Conservation (phyloP, 2,113 vertebrate genomes). For the Neotoma lepida region DNA sequence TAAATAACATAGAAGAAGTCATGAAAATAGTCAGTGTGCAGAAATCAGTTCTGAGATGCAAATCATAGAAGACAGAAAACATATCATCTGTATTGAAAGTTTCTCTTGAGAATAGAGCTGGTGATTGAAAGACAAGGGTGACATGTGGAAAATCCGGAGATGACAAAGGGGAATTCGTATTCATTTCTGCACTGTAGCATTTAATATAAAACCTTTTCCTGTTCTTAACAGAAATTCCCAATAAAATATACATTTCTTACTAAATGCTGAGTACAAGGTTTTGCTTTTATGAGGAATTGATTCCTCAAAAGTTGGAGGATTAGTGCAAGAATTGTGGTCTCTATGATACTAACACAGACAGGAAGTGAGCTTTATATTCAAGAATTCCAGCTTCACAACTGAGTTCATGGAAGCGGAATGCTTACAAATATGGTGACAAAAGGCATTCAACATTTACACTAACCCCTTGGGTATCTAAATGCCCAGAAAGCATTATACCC, state of each 20-base stretch:
- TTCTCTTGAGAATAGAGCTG: background rate
- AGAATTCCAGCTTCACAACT: background rate
- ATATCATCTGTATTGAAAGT: background rate
- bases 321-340: background rate
- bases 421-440: background rate
- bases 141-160: background rate
- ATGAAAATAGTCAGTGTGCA: background rate
- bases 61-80: background rate
- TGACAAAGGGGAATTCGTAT: background rate
- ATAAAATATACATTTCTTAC: slow-evolving; percentile 1
- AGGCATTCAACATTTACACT: background rate
- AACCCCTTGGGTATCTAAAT: background rate
- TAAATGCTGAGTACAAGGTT: background rate
- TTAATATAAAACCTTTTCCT: background rate
- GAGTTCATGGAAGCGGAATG: background rate
- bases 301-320: background rate
- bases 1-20: background rate
- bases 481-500: background rate
- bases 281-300: background rate
- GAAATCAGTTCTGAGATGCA: background rate
- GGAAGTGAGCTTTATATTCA: background rate
- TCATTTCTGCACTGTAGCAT: background rate
- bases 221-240: background rate
- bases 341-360: background rate
- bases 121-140: background rate